These are phyloP conservation scores for Hapalemur alaotrensis DNA, from an alignment of 2,797 vertebrate genomes.

Conservation along the genomic window DNA sequence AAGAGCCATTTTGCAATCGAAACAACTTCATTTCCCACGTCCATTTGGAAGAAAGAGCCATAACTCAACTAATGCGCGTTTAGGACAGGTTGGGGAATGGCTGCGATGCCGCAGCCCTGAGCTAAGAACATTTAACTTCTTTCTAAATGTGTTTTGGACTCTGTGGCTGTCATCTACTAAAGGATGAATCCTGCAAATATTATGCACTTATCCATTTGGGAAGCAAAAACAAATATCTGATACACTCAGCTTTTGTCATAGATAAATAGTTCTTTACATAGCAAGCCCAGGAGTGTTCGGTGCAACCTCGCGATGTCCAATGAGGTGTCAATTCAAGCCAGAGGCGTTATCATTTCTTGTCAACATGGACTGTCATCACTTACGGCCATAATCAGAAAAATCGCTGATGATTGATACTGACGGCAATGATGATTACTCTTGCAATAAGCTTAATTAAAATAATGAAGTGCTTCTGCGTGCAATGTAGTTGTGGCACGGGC, in stretches of 20 bases:
- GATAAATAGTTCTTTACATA: conserved; percentile 88
- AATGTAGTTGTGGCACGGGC: conserved; percentile 78
- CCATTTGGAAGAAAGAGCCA: conserved; percentile 61
- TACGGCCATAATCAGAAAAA: conserved; percentile 87
- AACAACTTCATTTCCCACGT: conserved; percentile 61
- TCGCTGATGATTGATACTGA: conserved; percentile 91
- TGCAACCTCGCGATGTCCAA: conserved; percentile 83
- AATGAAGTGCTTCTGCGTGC: conserved; percentile 90
- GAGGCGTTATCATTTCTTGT: conserved; percentile 86
- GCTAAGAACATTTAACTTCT: conserved; percentile 71
- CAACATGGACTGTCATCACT: conserved; percentile 83
- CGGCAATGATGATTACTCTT: conserved; percentile 93
- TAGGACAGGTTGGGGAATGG: conserved; percentile 16
- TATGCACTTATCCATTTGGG: conserved; percentile 80
- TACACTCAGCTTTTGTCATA: conserved; percentile 85
- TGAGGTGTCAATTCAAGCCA: conserved; percentile 84
- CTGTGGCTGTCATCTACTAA: conserved; percentile 74
- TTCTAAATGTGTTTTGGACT: conserved; percentile 70
- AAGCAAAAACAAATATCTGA: conserved; percentile 83
- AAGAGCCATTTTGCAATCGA: conserved; percentile 68
- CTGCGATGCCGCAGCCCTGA: not conserved
- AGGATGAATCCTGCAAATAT: conserved; percentile 81
- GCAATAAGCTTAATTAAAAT: conserved; percentile 97
- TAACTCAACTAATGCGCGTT: conserved; percentile 60
- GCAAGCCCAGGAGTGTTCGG: conserved; percentile 86